These are phyloP conservation scores for Gnathonemus longibarbis DNA, from an alignment of 2,113 vertebrate genomes.

Conservation along the genomic window DNA sequence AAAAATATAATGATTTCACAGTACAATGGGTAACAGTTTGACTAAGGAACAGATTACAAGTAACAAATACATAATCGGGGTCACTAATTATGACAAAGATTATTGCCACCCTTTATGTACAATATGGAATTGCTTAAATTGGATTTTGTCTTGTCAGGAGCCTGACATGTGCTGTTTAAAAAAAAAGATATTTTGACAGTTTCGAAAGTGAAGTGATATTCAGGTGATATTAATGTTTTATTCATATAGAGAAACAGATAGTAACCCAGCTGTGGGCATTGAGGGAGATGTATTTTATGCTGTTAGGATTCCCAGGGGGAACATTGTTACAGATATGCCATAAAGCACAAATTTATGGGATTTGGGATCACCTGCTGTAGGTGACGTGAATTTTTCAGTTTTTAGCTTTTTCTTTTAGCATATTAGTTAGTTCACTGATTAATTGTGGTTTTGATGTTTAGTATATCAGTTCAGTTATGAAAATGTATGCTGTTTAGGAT, in stretches of 20 bases:
- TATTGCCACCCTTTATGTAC: background rate
- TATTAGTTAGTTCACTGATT: background rate
- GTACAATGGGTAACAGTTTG: background rate
- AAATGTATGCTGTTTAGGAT: background rate
- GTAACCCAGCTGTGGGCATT: background rate
- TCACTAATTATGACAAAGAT: background rate
- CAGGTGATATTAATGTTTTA: conserved; percentile 1
- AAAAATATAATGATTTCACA: background rate
- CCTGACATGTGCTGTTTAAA: background rate
- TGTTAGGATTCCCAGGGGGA: background rate
- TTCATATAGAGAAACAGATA: background rate
- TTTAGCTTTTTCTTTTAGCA: background rate
- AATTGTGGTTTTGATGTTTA: background rate
- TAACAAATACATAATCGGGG: background rate
- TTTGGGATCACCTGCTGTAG: background rate
- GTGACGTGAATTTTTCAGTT: background rate
- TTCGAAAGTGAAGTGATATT: background rate
- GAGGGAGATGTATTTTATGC: background rate
- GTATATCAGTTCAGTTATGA: background rate
- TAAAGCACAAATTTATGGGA: background rate
- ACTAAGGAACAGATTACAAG: background rate
- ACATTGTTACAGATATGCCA: background rate
- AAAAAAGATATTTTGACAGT: background rate
- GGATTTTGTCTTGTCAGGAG: background rate
- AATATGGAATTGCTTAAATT: background rate